Conservation (phyloP, 1,140 invertebrate species). For the Ephestia elutella region DNA sequence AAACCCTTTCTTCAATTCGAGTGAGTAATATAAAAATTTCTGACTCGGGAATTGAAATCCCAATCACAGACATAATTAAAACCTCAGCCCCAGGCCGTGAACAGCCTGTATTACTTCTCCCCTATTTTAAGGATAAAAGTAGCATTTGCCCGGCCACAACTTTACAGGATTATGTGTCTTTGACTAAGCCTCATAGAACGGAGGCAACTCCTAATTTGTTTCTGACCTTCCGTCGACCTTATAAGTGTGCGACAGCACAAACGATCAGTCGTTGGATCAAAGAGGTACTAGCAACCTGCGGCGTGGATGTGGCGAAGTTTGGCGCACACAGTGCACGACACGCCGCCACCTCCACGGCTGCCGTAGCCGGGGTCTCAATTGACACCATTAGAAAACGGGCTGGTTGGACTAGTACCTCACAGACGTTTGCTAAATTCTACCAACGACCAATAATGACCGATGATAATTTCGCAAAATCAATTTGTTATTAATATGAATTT, state of each 20-base stretch:
- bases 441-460: too few species aligned
- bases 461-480: too few species aligned
- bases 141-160: slow-evolving; percentile 25
- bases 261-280: not conserved
- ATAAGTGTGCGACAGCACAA: too few species aligned
- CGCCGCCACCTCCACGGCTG: not conserved
- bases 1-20: slow-evolving; percentile 24
- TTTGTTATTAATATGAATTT: too few species aligned
- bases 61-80: slow-evolving; percentile 28
- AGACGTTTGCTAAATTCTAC: too few species aligned
- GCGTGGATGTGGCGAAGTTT: not conserved
- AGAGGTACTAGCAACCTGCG: not conserved
- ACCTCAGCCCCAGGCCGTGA: slow-evolving; percentile 21
- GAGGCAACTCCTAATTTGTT: too few species aligned
- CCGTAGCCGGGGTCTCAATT: not conserved
- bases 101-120: slow-evolving; percentile 20
- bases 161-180: slow-evolving; percentile 22
- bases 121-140: slow-evolving; percentile 23
- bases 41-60: slow-evolving; percentile 7
- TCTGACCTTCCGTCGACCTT: too few species aligned
- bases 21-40: slow-evolving; percentile 14
- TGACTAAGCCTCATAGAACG: not conserved
- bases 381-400: not conserved
- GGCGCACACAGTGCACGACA: not conserved
- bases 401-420: too few species aligned